A percentile compares a stretch with the other conserved stretches of the same genome.
Conservation (phyloP, 2,113 vertebrate species). For the Macrotus californicus region DNA sequence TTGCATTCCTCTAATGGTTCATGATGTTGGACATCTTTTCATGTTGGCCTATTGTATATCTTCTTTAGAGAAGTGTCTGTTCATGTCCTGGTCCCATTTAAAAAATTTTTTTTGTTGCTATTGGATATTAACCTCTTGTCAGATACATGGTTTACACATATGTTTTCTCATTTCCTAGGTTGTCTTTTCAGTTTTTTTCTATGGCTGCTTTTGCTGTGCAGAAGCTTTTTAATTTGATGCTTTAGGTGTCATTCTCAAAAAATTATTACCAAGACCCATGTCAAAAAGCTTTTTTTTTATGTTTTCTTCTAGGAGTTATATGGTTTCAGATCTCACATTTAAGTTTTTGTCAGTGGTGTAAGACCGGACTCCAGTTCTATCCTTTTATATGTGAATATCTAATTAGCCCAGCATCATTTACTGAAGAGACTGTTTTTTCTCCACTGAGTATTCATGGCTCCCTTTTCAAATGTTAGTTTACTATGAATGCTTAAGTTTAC, state of each 20-base stretch:
- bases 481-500: not conserved
- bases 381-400: not conserved
- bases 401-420: not conserved
- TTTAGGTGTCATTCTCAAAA: not conserved
- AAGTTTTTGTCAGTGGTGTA: not conserved
- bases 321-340: not conserved
- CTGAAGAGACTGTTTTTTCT: not conserved
- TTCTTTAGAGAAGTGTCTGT: not conserved
- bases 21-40: not conserved
- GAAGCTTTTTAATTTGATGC: not conserved
- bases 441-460: not conserved
- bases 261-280: not conserved
- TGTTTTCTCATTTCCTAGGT: not conserved
- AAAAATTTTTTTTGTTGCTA: too few relatives aligned
- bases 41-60: not conserved
- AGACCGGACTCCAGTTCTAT: not conserved
- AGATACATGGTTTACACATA: not conserved
- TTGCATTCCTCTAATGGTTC: not conserved
- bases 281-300: not conserved
- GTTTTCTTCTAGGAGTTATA: not conserved
- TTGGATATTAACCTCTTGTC: not conserved
- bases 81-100: not conserved
- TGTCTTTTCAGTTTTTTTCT: not conserved
- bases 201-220: not conserved
- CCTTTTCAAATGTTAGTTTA: not conserved